phyloP scores from a whole-genome alignment of 2,888 invertebrate species.

The Dioctria rufipes region DNA sequence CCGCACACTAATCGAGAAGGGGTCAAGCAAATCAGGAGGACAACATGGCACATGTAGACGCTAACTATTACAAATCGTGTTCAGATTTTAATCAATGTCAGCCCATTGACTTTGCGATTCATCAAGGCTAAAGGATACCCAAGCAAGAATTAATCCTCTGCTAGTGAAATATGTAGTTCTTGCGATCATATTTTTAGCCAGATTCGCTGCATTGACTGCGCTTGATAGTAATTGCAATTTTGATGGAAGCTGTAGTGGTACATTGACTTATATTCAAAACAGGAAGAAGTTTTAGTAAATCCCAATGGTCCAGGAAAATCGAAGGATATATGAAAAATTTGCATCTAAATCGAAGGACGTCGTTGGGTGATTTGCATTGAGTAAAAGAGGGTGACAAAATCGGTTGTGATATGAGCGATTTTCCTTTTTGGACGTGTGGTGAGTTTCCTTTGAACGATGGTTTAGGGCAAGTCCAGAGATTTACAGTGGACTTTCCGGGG shows the following conservation, averaged over 20 bases:
- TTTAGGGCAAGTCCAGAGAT: slow-evolving; percentile 24
- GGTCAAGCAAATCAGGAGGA: not conserved
- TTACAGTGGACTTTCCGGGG: slow-evolving; percentile 37
- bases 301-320: slow-evolving; percentile 46
- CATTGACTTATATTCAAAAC: slow-evolving; percentile 50
- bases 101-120: slow-evolving; percentile 53
- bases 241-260: slow-evolving; percentile 13
- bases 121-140: slow-evolving; percentile 42
- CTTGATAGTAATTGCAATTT: slow-evolving; percentile 27
- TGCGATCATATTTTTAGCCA: slow-evolving; percentile 16
- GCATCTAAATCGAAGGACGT: slow-evolving; percentile 69
- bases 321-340: slow-evolving; percentile 66
- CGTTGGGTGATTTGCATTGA: slow-evolving; percentile 58
- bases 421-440: not conserved
- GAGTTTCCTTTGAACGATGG: slow-evolving; percentile 15
- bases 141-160: slow-evolving; percentile 27
- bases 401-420: not conserved
- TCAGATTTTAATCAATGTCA: slow-evolving; percentile 54
- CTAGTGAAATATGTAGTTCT: slow-evolving; percentile 17
- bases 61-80: slow-evolving; percentile 53
- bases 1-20: slow-evolving; percentile 34
- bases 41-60: slow-evolving; percentile 22
- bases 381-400: not conserved
- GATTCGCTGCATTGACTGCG: slow-evolving; percentile 30
- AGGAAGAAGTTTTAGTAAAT: slow-evolving; percentile 34